A percentile compares a stretch with the other conserved stretches of the same genome.
Conservation (phyloP, 2,888 invertebrate species). For the Tetrapedia diversipes region DNA sequence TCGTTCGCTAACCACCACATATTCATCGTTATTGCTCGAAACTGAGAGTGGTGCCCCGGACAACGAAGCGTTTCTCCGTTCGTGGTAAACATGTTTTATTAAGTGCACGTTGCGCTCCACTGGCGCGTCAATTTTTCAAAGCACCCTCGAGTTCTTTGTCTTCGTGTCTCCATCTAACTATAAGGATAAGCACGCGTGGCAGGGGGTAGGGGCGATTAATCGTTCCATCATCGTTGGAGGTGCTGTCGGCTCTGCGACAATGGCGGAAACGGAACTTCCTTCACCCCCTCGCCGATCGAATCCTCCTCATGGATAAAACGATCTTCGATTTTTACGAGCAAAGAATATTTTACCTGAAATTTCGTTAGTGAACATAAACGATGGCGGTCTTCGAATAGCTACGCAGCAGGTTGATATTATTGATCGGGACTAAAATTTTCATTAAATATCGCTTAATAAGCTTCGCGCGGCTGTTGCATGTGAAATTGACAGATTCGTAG, state of each 20-base stretch:
- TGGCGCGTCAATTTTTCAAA: constrained; percentile 74
- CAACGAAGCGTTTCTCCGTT: constrained; percentile 64
- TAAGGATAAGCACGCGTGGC: constrained; percentile 68
- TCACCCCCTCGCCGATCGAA: constrained; percentile 26
- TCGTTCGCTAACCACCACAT: constrained; percentile 44
- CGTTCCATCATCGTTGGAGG: constrained; percentile 63
- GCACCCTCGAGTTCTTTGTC: constrained; percentile 71
- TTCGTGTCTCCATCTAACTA: constrained; percentile 65
- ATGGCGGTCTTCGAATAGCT: too few relatives aligned
- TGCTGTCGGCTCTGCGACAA: constrained; percentile 60
- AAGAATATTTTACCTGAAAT: constrained; percentile 32
- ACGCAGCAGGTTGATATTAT: too few relatives aligned
- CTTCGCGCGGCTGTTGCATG: too few relatives aligned
- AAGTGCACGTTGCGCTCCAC: constrained; percentile 69
- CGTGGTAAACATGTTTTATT: constrained; percentile 74
- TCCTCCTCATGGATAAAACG: constrained; percentile 48
- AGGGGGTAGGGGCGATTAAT: constrained; percentile 60
- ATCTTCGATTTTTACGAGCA: constrained; percentile 39
- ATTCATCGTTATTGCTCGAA: constrained; percentile 58
- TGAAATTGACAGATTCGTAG: too few relatives aligned
- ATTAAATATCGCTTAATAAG: too few relatives aligned
- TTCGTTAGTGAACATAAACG: constrained; percentile 20
- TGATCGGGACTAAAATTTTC: too few relatives aligned
- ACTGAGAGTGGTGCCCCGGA: constrained; percentile 53
- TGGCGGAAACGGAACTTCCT: constrained; percentile 61